A percentile compares a stretch with the other conserved stretches of the same genome.
Conservation (phyloP, 2,888 invertebrate genomes). For the Pediacus dermestoides region DNA sequence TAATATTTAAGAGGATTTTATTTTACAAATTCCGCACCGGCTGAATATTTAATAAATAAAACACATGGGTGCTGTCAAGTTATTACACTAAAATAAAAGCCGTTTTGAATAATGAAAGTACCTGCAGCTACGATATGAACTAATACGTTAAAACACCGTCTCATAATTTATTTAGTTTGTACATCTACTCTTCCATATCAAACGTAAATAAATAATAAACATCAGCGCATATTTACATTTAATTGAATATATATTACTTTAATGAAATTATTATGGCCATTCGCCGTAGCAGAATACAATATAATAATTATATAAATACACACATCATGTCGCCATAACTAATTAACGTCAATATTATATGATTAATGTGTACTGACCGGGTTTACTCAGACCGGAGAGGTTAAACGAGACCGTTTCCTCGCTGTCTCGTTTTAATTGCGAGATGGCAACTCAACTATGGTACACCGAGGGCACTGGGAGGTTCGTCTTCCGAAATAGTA, state of each 20-base stretch:
- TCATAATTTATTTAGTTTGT: slow-evolving; percentile 35
- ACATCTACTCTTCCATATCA: slow-evolving; percentile 25
- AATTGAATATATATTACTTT: slow-evolving; percentile 40
- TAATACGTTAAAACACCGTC: slow-evolving; percentile 18
- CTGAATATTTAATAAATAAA: slow-evolving; percentile 20
- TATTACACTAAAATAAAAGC: slow-evolving; percentile 27
- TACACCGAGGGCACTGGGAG: no score
- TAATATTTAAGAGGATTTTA: slow-evolving; percentile 21
- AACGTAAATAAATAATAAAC: slow-evolving; percentile 29
- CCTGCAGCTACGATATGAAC: slow-evolving; percentile 16
- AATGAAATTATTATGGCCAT: slow-evolving; percentile 45
- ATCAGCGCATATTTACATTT: slow-evolving; percentile 33
- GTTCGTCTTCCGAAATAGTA: slow-evolving; percentile 41
- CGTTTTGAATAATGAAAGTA: slow-evolving; percentile 22
- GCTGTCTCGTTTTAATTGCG: slow-evolving; percentile 25
- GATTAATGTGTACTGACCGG: slow-evolving; percentile 43
- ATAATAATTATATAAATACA: slow-evolving; percentile 49
- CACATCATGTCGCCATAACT: slow-evolving; percentile 45
- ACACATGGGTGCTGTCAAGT: slow-evolving; percentile 25
- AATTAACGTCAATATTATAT: slow-evolving; percentile 48
- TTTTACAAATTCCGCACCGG: slow-evolving; percentile 18
- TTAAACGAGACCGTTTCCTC: slow-evolving; percentile 28
- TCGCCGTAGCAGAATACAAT: slow-evolving; percentile 40
- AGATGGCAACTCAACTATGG: background rate
- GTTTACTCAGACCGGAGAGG: slow-evolving; percentile 31